Conservation (phyloP, 2,113 vertebrate genomes). For the Atractosteus spatula region DNA sequence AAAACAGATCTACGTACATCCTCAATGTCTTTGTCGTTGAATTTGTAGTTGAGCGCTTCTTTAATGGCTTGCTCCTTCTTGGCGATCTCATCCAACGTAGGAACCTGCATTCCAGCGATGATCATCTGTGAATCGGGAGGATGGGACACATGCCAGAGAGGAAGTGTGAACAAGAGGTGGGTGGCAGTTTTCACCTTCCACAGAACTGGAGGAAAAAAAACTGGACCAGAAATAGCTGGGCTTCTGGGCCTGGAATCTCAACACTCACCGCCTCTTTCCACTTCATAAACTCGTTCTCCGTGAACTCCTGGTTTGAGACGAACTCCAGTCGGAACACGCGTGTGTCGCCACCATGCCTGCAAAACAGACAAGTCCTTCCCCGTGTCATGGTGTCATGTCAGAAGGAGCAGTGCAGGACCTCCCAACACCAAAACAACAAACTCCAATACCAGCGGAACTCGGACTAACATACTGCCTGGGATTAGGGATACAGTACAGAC, state of each 20-base stretch:
- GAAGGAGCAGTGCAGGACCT: no score
- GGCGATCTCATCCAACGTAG: constrained; percentile 94
- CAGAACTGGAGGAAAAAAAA: not conserved
- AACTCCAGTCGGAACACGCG: constrained; percentile 96
- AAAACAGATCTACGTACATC: constrained; percentile 69
- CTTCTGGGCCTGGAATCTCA: not conserved
- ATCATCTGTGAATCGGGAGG: constrained; percentile 78
- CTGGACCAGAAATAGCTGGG: not conserved
- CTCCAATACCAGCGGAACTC: no score
- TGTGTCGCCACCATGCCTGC: constrained; percentile 89
- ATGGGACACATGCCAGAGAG: not conserved
- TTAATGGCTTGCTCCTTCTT: constrained; percentile 97
- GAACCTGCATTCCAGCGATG: constrained; percentile 90
- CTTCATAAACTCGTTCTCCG: constrained; percentile 97
- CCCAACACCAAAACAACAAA: no score
- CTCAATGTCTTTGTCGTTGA: constrained; percentile 98
- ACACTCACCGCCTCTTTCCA: constrained; percentile 96
- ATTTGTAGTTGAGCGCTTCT: constrained; percentile 96
- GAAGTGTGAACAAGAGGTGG: no score
- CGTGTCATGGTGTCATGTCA: no score
- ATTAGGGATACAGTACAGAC: no score
- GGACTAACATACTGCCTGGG: no score
- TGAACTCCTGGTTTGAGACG: constrained; percentile 97
- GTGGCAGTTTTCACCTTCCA: not conserved
- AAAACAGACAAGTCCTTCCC: constrained; percentile 11